These are phyloP conservation scores for Entomyzon cyanotis DNA, from an alignment of 2,113 vertebrate genomes.

Conservation along the genomic window DNA sequence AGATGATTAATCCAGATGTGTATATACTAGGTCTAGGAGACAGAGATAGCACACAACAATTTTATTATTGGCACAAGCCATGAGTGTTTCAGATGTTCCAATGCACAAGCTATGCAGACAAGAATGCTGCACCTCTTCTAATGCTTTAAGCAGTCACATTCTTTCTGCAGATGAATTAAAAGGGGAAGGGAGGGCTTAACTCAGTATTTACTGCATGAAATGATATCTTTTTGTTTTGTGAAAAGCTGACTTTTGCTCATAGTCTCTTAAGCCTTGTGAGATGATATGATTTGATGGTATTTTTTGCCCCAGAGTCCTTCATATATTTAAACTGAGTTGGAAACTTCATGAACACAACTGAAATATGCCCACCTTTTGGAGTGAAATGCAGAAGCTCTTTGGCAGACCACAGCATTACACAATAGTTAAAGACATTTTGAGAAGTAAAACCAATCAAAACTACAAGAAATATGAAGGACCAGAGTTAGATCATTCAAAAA, in stretches of 20 bases:
- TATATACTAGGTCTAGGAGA: background rate
- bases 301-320: constrained; percentile 15
- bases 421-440: background rate
- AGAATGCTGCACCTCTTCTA: constrained; percentile 50
- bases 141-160: constrained; percentile 56
- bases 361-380: background rate
- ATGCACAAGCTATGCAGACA: background rate
- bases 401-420: background rate
- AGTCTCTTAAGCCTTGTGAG: background rate
- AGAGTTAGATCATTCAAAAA: background rate
- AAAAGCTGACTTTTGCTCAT: background rate
- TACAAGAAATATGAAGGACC: background rate
- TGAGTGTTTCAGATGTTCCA: constrained; percentile 43
- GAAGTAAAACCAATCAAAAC: background rate
- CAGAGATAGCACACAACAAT: constrained; percentile 1
- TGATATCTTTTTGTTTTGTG: background rate
- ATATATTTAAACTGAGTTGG: background rate
- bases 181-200: background rate
- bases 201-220: background rate
- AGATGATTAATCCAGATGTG: constrained; percentile 34
- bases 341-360: background rate
- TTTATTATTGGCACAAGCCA: constrained; percentile 4
- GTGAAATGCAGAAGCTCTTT: background rate
- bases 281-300: background rate
- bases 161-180: constrained; percentile 21